A percentile compares a stretch with the other conserved stretches of the same genome.
phyloP scores from a whole-genome alignment of 2,113 vertebrate genomes.

The Dicerorhinus sumatrensis region DNA sequence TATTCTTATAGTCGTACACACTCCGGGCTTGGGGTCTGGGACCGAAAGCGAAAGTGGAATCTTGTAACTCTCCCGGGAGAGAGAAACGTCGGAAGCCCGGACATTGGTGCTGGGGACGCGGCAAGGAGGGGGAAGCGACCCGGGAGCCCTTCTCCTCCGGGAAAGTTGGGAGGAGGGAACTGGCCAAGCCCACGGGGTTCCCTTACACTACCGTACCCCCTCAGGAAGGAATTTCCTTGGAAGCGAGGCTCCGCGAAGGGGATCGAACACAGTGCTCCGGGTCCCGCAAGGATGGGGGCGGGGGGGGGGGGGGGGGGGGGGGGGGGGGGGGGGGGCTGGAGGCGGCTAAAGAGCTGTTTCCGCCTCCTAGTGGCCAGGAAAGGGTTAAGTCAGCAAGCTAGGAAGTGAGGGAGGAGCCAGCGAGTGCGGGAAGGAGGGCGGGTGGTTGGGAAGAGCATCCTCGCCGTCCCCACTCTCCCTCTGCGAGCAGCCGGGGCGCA shows the following conservation, averaged over 20 bases:
- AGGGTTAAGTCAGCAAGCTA: conserved; percentile 74
- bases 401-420: conserved; percentile 79
- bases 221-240: neutral
- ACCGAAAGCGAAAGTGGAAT: neutral
- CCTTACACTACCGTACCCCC: neutral
- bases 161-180: neutral
- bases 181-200: neutral
- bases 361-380: conserved; percentile 56
- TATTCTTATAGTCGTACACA: neutral
- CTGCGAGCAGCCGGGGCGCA: conserved; percentile 64
- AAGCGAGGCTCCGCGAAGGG: neutral
- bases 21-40: neutral
- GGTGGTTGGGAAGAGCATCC: conserved; percentile 63
- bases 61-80: neutral
- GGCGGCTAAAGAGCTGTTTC: conserved; percentile 11
- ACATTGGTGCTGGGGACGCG: neutral
- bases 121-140: neutral
- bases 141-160: neutral
- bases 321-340: neutral
- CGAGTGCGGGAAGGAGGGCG: conserved; percentile 67
- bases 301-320: neutral
- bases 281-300: neutral
- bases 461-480: conserved; percentile 77
- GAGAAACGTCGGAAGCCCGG: neutral
- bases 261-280: neutral